These are phyloP conservation scores for Sarcophaga variegata DNA, from an alignment of 2,888 invertebrate species.

Conservation along the genomic window DNA sequence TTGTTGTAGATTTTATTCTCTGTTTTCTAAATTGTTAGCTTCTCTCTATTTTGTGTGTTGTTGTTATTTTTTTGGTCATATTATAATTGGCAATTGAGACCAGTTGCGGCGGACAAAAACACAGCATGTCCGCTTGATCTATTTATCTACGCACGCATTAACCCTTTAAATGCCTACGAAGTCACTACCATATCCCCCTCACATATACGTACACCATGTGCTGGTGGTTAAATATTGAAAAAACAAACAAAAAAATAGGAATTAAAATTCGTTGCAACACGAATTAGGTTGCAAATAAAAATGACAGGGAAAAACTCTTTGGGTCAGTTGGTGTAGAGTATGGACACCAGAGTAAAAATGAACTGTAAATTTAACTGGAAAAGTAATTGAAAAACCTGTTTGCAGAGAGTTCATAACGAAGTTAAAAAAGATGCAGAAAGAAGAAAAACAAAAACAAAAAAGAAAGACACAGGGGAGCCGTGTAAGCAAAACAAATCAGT, in stretches of 20 bases:
- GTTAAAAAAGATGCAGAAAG: not conserved
- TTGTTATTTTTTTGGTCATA: constrained; percentile 9
- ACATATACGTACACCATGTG: not conserved
- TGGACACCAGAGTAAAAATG: constrained; percentile 34
- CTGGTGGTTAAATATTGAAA: too few species aligned
- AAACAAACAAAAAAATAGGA: not conserved
- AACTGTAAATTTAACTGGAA: constrained; percentile 3
- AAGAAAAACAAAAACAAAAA: not conserved
- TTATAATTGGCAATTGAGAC: constrained; percentile 65
- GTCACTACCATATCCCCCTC: constrained; percentile 9
- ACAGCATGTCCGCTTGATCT: constrained; percentile 56
- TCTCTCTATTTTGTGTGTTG: not conserved
- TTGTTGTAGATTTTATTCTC: constrained; percentile 9
- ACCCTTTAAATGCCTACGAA: constrained; percentile 46
- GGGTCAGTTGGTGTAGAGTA: constrained; percentile 28
- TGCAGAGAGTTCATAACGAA: constrained; percentile 49
- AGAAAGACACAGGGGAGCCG: constrained; percentile 32
- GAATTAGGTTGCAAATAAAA: constrained; percentile 32
- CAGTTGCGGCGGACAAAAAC: constrained; percentile 45
- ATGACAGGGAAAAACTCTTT: constrained; percentile 56
- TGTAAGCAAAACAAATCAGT: constrained; percentile 62
- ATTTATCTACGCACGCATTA: constrained; percentile 54
- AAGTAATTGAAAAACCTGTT: constrained; percentile 53
- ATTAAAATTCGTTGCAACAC: constrained; percentile 30
- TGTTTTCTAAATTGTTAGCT: constrained; percentile 49